Percentiles rank a stretch among this genome's conserved stretches.
phyloP scores from a whole-genome alignment of 2,797 vertebrate species.

The Trichosurus vulpecula region DNA sequence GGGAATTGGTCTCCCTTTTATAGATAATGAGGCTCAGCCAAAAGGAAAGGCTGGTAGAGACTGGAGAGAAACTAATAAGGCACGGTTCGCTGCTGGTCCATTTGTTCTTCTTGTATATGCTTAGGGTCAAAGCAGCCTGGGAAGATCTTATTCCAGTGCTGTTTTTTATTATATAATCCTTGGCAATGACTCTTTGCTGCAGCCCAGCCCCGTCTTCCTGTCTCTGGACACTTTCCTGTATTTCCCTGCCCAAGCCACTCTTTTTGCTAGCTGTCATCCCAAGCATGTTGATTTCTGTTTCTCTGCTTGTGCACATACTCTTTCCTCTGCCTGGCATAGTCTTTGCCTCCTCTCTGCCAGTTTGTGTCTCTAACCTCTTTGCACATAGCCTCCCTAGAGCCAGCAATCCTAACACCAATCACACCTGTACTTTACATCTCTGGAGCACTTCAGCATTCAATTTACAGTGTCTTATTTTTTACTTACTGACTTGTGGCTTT shows the following conservation, averaged over 20 bases:
- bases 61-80: background rate
- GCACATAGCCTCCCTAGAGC: slow-evolving; percentile 6
- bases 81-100: background rate
- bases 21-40: background rate
- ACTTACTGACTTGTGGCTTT: slow-evolving; percentile 22
- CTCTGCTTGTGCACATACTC: background rate
- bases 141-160: background rate
- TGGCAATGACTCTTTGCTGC: background rate
- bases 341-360: background rate
- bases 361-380: slow-evolving; percentile 24
- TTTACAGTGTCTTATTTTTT: slow-evolving; percentile 40
- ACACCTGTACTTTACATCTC: background rate
- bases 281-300: background rate
- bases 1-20: background rate
- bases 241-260: background rate
- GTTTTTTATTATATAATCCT: background rate
- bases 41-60: background rate
- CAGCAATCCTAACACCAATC: background rate
- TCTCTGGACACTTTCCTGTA: background rate
- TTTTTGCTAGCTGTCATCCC: background rate
- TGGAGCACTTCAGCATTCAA: slow-evolving; percentile 35
- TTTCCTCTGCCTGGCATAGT: background rate
- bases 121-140: background rate
- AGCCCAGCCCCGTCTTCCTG: background rate
- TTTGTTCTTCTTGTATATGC: background rate